Evolutionary conservation across 2,888 invertebrate species (phyloP).

Genomic region (Chrysolina americana): DNA sequence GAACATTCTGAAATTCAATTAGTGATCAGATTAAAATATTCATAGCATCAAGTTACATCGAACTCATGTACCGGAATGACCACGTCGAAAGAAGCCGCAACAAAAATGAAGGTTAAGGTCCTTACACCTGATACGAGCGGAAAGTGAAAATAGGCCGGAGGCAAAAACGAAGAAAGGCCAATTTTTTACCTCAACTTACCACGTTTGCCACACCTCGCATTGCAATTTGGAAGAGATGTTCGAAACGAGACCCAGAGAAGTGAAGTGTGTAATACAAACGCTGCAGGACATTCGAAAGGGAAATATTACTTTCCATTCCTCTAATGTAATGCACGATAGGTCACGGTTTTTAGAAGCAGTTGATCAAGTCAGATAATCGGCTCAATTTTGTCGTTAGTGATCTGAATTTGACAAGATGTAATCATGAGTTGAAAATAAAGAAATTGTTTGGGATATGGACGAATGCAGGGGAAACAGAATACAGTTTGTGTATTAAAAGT

Average conservation of each 20-base stretch:
- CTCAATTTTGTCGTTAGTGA: background rate
- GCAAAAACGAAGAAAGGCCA: conserved; percentile 27
- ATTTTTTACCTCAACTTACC: background rate
- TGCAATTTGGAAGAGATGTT: conserved; percentile 1
- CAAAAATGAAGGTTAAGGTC: conserved; percentile 37
- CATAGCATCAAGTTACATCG: background rate
- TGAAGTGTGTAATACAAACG: background rate
- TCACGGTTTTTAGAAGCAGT: conserved; percentile 24
- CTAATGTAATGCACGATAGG: background rate
- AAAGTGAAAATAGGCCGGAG: conserved; percentile 34
- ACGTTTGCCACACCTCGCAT: conserved; percentile 10
- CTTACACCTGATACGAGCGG: conserved; percentile 7
- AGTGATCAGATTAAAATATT: conserved; percentile 1
- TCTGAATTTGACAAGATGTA: background rate
- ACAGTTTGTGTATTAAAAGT: too few species aligned
- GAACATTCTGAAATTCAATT: background rate
- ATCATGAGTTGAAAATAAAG: background rate
- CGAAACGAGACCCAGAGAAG: conserved; percentile 5
- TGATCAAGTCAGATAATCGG: background rate
- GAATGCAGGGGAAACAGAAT: too few species aligned
- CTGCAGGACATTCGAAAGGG: conserved; percentile 18
- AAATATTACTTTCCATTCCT: conserved; percentile 23
- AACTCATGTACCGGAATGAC: conserved; percentile 2
- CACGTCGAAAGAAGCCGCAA: conserved; percentile 15
- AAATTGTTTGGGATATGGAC: background rate